These are phyloP conservation scores for Danaus plexippus DNA, from an alignment of 1,140 invertebrate species.

Conservation along the genomic window DNA sequence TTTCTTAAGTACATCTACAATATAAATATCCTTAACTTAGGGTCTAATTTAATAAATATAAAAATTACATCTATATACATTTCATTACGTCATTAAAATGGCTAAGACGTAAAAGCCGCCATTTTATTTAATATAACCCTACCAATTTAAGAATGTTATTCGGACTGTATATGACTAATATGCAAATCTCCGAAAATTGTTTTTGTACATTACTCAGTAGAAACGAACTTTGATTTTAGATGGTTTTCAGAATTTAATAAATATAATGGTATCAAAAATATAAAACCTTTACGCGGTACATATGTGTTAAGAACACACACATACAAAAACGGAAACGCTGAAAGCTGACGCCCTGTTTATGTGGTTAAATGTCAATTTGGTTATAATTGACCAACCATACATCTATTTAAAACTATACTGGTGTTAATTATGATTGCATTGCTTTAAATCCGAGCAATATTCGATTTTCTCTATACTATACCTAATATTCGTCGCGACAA, in stretches of 20 bases:
- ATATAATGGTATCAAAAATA: no score
- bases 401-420: conserved; percentile 5
- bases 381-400: neutral
- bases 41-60: no score
- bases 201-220: no score
- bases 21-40: no score
- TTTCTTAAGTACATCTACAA: no score
- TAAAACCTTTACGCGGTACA: no score
- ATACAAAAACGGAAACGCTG: conserved; percentile 16
- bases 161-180: no score
- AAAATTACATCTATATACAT: neutral
- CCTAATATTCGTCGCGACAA: conserved; percentile 66
- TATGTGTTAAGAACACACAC: conserved; percentile 16
- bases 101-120: conserved; percentile 31
- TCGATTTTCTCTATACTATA: conserved; percentile 55
- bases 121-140: conserved; percentile 38
- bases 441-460: conserved; percentile 28
- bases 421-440: conserved; percentile 7
- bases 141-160: conserved; percentile 27
- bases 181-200: no score
- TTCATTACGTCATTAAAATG: conserved; percentile 28
- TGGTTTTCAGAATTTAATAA: no score
- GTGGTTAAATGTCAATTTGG: conserved; percentile 6
- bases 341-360: conserved; percentile 21
- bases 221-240: no score